A percentile compares a stretch with the other conserved stretches of the same genome.
Conservation (phyloP, 2,113 vertebrate species). For the Hemichromis elongatus region DNA sequence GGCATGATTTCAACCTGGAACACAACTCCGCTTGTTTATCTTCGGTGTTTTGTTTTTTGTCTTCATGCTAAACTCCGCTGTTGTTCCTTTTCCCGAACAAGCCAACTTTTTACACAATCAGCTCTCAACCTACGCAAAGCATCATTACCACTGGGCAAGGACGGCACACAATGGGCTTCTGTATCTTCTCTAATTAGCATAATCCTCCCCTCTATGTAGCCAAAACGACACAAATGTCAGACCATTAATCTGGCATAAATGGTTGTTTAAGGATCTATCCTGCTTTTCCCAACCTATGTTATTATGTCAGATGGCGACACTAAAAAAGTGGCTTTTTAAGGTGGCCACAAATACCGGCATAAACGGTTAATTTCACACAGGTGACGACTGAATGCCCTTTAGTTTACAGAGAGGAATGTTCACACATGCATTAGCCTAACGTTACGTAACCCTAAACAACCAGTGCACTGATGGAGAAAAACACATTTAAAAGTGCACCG, state of each 20-base stretch:
- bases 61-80: not conserved
- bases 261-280: not conserved
- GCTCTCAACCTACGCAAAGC: not conserved
- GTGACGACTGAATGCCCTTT: not conserved
- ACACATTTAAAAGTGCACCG: not conserved
- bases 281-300: not conserved
- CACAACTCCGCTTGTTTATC: not conserved
- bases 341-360: not conserved
- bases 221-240: not conserved
- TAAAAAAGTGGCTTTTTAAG: not conserved
- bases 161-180: not conserved
- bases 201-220: not conserved
- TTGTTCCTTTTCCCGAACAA: not conserved
- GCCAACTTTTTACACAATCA: not conserved
- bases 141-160: not conserved
- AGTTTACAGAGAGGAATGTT: not conserved
- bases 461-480: not conserved
- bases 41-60: not conserved
- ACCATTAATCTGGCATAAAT: not conserved
- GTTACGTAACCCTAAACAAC: not conserved
- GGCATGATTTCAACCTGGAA: not conserved
- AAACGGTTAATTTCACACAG: not conserved
- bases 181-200: not conserved
- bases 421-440: not conserved
- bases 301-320: not conserved